Conservation (phyloP, 2,113 vertebrate genomes). For the Platysternon megacephalum region DNA sequence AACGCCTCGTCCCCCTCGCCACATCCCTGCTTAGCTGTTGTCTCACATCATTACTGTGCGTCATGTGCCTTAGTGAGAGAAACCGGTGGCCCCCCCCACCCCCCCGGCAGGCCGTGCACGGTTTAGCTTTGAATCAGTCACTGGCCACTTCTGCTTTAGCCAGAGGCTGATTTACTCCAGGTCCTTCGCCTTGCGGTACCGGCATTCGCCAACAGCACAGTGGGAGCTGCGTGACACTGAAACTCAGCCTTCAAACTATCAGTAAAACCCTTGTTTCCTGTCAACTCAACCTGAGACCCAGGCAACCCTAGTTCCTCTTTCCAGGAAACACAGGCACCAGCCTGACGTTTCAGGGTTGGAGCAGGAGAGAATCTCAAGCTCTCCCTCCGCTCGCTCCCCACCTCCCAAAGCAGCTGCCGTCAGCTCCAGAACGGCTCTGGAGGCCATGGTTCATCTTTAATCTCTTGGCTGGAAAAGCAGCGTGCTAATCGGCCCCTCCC, state of each 20-base stretch:
- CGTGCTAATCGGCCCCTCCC: neutral
- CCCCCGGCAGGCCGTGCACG: neutral
- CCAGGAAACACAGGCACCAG: neutral
- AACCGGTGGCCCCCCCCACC: fast-evolving
- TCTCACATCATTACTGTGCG: too few species aligned
- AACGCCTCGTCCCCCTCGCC: too few species aligned
- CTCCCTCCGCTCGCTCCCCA: neutral
- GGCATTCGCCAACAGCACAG: neutral
- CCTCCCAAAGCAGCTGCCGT: neutral
- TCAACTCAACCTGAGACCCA: neutral
- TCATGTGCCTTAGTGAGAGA: too few species aligned
- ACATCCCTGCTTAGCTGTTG: too few species aligned
- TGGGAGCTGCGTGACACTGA: neutral
- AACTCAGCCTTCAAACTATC: neutral
- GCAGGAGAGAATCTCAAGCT: neutral
- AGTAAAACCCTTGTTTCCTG: neutral
- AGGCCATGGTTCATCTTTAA: neutral
- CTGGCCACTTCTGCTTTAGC: neutral
- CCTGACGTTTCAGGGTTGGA: neutral
- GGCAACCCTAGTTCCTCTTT: neutral
- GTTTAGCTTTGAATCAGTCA: neutral
- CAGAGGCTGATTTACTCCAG: neutral
- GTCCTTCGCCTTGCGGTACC: too few species aligned
- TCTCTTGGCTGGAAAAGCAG: neutral
- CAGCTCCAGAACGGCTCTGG: too few species aligned